Base-by-base conservation (phyloP, 2,888 invertebrate species). In the Tenthredo livida region DNA sequence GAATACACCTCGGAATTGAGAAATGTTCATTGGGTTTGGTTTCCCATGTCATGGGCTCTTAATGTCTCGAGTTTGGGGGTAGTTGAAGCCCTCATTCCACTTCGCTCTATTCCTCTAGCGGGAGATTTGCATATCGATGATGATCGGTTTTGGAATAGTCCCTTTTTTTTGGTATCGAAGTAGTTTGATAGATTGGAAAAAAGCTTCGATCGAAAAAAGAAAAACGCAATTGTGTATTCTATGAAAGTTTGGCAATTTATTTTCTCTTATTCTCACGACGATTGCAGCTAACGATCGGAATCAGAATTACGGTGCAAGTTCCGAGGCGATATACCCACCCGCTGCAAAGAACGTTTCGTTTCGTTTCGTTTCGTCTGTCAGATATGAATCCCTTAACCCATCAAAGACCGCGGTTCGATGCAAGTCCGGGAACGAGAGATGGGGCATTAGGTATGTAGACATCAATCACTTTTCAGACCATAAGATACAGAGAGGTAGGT, bases 1-100 rank as follows among this genome's bases (percentile, higher is more conserved):
- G 43, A 73, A 43, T 21, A 17, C 21, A 29, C 29, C 29, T 7
- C 17, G 61, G n/a, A 33, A 21, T 80, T 70, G 67, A 29, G 43
- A 67, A 83, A 47, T 83, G 67, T 67, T 83, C 47, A 67, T 83
- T 67, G 47, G 78, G 47, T 83, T 67, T 33, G n/a, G 47, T 25
- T 70, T 70, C 67, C 83, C 61, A 37, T n/a, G 83, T 50, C 83
- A 47, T 29, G 61, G 83, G 47, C n/a, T 83, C 47, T 70, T 50
- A 83, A 65, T 70, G 83, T 70, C 67, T 83, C 47, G 47, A 67
- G 83, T 83, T 83, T 43, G 37, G 67, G 7, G 67, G 21, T 65
- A 70, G 83, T 50, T 65, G 43, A 67, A 83, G 29, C 33, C 70
- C 33, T 80, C 47, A 12, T 37, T 47, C 43, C 7, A n/a, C 15